phyloP scores from a whole-genome alignment of 1,140 invertebrate species.

The Ceratosolen fusciceps region DNA sequence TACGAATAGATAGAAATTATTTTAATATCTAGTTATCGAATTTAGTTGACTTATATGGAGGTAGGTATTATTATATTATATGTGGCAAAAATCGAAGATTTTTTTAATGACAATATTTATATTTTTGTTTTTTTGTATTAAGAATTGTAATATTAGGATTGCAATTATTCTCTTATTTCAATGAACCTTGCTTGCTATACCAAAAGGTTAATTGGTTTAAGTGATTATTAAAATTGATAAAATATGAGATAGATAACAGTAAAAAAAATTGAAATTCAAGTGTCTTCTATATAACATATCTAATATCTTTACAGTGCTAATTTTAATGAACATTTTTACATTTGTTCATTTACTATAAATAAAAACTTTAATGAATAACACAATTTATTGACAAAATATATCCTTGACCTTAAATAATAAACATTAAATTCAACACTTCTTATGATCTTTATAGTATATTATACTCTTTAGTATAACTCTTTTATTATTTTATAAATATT shows the following conservation, averaged over 20 bases:
- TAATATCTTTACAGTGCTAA: no score
- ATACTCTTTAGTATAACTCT: no score
- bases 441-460: no score
- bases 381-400: no score
- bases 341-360: no score
- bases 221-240: conserved; percentile 35
- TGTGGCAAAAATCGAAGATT: neutral
- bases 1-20: no score
- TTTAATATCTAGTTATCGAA: no score
- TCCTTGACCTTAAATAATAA: no score
- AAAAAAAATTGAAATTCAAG: neutral
- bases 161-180: neutral
- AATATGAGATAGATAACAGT: conserved; percentile 9
- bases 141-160: conserved; percentile 14
- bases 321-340: no score
- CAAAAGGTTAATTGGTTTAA: conserved; percentile 30
- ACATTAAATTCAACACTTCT: no score
- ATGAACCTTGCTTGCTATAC: neutral
- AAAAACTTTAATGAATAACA: no score
- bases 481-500: no score
- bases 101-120: neutral
- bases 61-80: conserved; percentile 8
- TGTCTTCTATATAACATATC: neutral
- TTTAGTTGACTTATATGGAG: neutral
- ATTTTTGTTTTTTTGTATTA: neutral